phyloP scores from a whole-genome alignment of 30 jellyfish, hydroid and myxozoan genomes.

The Nemopilema nomurai region DNA sequence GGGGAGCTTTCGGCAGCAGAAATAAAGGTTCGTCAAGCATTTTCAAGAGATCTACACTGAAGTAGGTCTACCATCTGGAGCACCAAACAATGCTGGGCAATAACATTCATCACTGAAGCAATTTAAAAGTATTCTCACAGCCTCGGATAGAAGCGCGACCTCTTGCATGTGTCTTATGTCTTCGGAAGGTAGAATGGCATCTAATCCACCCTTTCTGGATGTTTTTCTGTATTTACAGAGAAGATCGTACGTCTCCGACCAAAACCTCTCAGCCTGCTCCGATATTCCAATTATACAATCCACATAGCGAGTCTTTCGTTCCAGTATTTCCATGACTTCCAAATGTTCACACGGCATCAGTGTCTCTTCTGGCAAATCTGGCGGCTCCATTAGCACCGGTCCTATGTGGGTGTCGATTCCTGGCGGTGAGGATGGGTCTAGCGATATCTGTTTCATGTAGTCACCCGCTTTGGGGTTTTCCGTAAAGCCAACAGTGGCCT shows the following conservation, averaged over 20 bases:
- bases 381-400: slow-evolving; percentile 60
- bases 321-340: slow-evolving; percentile 53
- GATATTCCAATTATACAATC: slow-evolving; percentile 38
- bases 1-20: slow-evolving; percentile 12
- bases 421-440: not conserved
- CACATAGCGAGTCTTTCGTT: slow-evolving; percentile 13
- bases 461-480: slow-evolving; percentile 15
- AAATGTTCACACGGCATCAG: slow-evolving; percentile 73
- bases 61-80: slow-evolving; percentile 14
- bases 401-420: slow-evolving; percentile 73
- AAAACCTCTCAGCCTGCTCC: slow-evolving; percentile 27
- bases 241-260: slow-evolving; percentile 61
- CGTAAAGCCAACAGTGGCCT: slow-evolving; percentile 63
- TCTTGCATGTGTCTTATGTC: slow-evolving; percentile 35
- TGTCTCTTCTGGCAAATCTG: slow-evolving; percentile 73
- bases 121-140: slow-evolving; percentile 16
- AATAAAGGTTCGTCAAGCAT: slow-evolving; percentile 4
- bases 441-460: not conserved
- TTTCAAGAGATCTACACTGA: slow-evolving; percentile 16
- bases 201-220: slow-evolving; percentile 19
- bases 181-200: slow-evolving; percentile 42
- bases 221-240: not conserved
- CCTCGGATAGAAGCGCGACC: slow-evolving; percentile 55
- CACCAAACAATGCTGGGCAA: slow-evolving; percentile 12
- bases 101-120: no score